phyloP scores from a whole-genome alignment of 2,797 vertebrate genomes.

The Pangasius krempfi region DNA sequence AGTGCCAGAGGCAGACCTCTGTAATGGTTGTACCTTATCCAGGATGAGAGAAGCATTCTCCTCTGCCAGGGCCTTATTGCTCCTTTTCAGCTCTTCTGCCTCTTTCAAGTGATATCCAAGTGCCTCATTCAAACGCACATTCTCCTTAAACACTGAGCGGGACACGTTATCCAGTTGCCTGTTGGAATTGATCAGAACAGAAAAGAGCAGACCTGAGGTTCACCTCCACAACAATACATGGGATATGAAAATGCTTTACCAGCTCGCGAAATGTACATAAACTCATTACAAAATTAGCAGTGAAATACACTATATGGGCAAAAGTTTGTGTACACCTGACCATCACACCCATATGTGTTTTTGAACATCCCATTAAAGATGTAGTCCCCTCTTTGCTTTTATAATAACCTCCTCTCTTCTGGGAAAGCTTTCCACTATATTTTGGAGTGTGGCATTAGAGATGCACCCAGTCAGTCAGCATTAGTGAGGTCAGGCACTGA shows the following conservation, averaged over 20 bases:
- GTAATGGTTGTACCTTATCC: constrained; percentile 70
- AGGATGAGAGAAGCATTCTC: constrained; percentile 74
- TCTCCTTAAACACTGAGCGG: constrained; percentile 84
- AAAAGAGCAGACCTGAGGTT: not conserved
- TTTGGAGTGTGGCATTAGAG: not conserved
- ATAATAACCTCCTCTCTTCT: not conserved
- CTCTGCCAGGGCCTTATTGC: constrained; percentile 68
- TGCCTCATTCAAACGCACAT: constrained; percentile 78
- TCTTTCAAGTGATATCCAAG: constrained; percentile 81
- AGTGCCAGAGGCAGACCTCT: not conserved
- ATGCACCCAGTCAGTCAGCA: not conserved
- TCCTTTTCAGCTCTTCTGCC: constrained; percentile 73
- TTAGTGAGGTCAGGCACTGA: not conserved
- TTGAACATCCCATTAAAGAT: not conserved
- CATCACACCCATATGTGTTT: not conserved
- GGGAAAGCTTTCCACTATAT: not conserved
- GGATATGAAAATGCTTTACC: not conserved
- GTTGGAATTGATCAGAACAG: constrained; percentile 41
- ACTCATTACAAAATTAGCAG: not conserved
- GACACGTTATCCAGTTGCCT: constrained; percentile 82
- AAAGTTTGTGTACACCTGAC: not conserved
- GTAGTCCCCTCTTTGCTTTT: not conserved
- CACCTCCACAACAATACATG: not conserved
- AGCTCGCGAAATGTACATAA: not conserved
- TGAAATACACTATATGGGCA: not conserved